Evolutionary conservation across 1,140 invertebrate species (phyloP).

Genomic region (Latrodectus geometricus): DNA sequence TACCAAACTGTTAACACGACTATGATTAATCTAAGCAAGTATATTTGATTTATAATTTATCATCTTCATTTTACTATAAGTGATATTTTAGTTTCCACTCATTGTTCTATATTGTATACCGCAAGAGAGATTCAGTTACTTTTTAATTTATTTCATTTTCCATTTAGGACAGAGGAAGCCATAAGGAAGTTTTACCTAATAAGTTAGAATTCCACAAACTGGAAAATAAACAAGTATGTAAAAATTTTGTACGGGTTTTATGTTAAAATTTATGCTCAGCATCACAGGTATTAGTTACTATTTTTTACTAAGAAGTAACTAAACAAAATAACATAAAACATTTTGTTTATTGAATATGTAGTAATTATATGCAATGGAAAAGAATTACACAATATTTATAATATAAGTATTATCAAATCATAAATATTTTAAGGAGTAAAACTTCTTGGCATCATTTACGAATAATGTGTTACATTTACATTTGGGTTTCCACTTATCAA

Average conservation of each 20-base stretch:
- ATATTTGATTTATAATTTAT: background rate
- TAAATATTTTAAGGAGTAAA: too few relatives aligned
- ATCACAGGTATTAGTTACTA: too few relatives aligned
- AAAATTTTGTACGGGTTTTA: background rate
- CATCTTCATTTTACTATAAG: background rate
- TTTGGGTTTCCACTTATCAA: too few relatives aligned
- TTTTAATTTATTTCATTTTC: background rate
- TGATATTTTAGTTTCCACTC: background rate
- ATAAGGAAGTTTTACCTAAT: conserved; percentile 47
- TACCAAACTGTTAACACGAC: background rate
- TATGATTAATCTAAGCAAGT: background rate
- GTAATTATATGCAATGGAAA: too few relatives aligned
- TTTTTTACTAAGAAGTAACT: too few relatives aligned
- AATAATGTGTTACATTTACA: too few relatives aligned
- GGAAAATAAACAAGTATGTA: conserved; percentile 49
- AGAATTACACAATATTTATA: too few relatives aligned
- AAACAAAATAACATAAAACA: too few relatives aligned
- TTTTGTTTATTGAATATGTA: too few relatives aligned
- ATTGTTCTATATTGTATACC: background rate
- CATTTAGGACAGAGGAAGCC: conserved; percentile 40
- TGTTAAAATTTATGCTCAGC: background rate
- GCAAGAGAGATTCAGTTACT: background rate
- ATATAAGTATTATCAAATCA: too few relatives aligned
- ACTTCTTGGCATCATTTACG: too few relatives aligned
- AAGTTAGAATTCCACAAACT: conserved; percentile 37